Base-by-base conservation (phyloP, 2,888 invertebrate genomes). In the Nymphalis urticae region DNA sequence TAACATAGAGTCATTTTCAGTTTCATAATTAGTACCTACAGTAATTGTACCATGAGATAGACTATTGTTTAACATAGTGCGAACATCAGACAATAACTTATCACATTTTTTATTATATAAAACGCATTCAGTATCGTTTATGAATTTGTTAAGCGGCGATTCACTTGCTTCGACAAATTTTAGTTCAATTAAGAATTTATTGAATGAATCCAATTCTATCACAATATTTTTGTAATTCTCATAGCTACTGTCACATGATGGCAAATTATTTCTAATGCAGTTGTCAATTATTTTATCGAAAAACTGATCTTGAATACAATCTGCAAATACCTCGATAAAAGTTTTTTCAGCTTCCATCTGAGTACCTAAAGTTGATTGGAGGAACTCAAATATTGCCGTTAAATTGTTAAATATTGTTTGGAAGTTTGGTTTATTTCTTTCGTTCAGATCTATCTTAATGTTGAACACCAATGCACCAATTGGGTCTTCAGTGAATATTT, bases 81-180 rank as follows among this genome's bases (percentile, higher is more conserved):
- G 84, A 3, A 90, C 82, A 78, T 89, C 89, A 1, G 81, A 83
- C 0, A 93, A 76, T 7, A 93, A 73, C 74, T 90, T 92, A 72
- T 90, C 86, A 83, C 91, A 93, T 76, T 91, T 92, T 64, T 92
- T 92, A 65, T 90, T 86, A 66, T 92, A 93, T 24, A 93, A 75
- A 0, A 93, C 86, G 77, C 86, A 86, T 79, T 92, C 90, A 2
- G 90, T 88, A 42, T 92, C 85, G 76, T 87, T 84, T 9, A 92
- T 87, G 67, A 88, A 93, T 72, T 89, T 86, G 72, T 88, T 86
- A 1, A 93, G 75, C 0, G 92, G 92, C 27, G 93, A 93, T 56
- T 85, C 76, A 1, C 82, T 77, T 0, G 85, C 77, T 48, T 86
- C 82, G 6, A 91, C 86, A 78, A 93, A 93, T 74, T 90, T 89